Evolutionary conservation across 1,140 invertebrate species (phyloP).

Genomic region (Diachasmimorpha longicaudata): DNA sequence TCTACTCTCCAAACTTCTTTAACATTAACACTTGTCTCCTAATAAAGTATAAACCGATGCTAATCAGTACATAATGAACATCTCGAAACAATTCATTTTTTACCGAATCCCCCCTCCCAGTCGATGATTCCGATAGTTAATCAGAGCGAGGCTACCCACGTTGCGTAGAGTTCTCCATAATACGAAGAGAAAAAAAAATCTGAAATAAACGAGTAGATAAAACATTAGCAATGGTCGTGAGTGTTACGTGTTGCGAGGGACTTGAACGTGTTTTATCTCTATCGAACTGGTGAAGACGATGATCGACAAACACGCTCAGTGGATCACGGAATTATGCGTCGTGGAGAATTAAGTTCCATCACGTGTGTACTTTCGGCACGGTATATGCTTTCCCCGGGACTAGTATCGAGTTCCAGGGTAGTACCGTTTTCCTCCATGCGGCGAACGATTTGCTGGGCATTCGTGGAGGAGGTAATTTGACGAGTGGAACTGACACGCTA

Average conservation of each 20-base stretch:
- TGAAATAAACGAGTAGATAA: neutral
- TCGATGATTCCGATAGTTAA: neutral
- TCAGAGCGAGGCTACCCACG: neutral
- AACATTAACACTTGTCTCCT: no score
- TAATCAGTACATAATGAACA: no score
- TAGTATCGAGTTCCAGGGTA: neutral
- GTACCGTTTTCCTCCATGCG: neutral
- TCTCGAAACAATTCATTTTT: no score
- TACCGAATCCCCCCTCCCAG: no score
- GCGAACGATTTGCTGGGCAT: neutral
- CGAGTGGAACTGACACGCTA: neutral
- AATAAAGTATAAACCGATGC: no score
- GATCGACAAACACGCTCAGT: conserved; percentile 16
- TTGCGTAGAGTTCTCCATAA: neutral
- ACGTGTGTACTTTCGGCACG: neutral
- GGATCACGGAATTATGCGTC: conserved; percentile 16
- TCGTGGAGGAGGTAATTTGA: neutral
- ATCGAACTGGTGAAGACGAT: neutral
- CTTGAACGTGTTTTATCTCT: neutral
- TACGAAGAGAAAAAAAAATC: neutral
- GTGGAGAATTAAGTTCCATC: neutral
- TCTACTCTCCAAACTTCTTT: no score
- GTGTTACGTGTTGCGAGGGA: neutral
- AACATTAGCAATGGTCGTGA: neutral
- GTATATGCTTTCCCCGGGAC: neutral